A percentile compares a stretch with the other conserved stretches of the same genome.
Conservation (phyloP, 2,113 vertebrate genomes). For the Electrona antarctica region DNA sequence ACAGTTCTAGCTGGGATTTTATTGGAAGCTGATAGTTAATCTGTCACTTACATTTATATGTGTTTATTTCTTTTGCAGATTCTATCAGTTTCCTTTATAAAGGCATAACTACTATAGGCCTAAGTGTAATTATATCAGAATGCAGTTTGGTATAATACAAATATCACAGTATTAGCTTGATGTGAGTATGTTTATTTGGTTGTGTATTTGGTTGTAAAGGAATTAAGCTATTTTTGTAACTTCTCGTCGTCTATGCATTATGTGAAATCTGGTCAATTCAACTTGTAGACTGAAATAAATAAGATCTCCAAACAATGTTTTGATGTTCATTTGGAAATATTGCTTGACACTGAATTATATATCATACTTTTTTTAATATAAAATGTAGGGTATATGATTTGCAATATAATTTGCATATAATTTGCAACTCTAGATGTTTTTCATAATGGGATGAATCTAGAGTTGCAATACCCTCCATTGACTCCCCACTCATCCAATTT, state of each 20-base stretch:
- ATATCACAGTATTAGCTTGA: slow-evolving; percentile 66
- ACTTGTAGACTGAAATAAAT: slow-evolving; percentile 70
- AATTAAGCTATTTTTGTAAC: slow-evolving; percentile 81
- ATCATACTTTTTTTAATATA: not conserved
- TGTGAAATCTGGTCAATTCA: slow-evolving; percentile 65
- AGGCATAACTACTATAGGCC: slow-evolving; percentile 18
- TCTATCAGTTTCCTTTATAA: slow-evolving; percentile 50
- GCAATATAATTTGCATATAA: too few species aligned
- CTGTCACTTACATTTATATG: slow-evolving; percentile 54
- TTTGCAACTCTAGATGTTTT: too few species aligned
- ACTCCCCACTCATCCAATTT: too few species aligned
- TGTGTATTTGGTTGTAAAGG: slow-evolving; percentile 76
- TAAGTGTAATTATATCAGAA: slow-evolving; percentile 35
- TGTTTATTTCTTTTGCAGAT: slow-evolving; percentile 70
- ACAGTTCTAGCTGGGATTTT: slow-evolving; percentile 33
- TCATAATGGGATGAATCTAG: too few species aligned
- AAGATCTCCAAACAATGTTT: slow-evolving; percentile 31
- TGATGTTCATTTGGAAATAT: slow-evolving; percentile 26
- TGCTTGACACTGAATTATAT: slow-evolving; percentile 39
- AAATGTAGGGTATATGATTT: too few species aligned
- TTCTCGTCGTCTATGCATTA: slow-evolving; percentile 64
- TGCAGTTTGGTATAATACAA: slow-evolving; percentile 53
- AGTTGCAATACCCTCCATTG: too few species aligned
- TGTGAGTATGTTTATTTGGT: slow-evolving; percentile 56
- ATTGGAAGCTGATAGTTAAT: slow-evolving; percentile 59